Evolutionary conservation across 2,888 invertebrate species (phyloP), one percentile per base, ranked within the genome.

Genomic region (Hirtodrosophila trivittata): DNA sequence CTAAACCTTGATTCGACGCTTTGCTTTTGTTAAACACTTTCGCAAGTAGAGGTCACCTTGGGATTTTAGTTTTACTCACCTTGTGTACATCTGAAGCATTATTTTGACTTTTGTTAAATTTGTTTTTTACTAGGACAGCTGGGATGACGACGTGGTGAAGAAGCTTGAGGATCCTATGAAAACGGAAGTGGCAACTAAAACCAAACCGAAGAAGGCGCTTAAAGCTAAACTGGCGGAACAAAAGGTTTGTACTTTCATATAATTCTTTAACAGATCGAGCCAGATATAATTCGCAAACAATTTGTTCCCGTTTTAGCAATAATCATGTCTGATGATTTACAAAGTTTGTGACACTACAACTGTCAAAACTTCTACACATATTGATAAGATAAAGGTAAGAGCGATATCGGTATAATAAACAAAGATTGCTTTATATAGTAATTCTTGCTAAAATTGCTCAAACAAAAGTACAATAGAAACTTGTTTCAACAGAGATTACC

Each of bases 71-170:
- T n/a, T n/a, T n/a, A n/a, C n/a, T n/a, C n/a, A n/a, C n/a, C n/a
- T n/a, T n/a, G n/a, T n/a, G n/a, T n/a, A n/a, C 45, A 64, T 38
- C 10, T n/a, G 9, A 50, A 42, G 13, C 10, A 14, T 49, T 37
- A 33, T 45, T 30, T 45, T 3, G 1, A 21, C 13, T 41, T 41
- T 57, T 33, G 1, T 13, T 10, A 33, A 54, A 26, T 18, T 47
- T 37, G 21, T 1, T 0, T 13, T 3, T 12, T 68, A 90, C 76
- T 91, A 97, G 97, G 97, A 97, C 88, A 97, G 95, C 90, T 98
- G 98, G 98, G 97, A 98, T 90, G 97, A 97, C 91, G 96, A 96
- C 76, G 94, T 87, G 86, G 96, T 96, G 85, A 95, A 95, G 85
- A 95, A 95, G 87, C 95, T 94, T 87, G 94, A 94, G 82, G 94